These are phyloP conservation scores for Axinella damicornis DNA, from an alignment of 37 sponge, comb jelly and placozoan species.

Conservation along the genomic window DNA sequence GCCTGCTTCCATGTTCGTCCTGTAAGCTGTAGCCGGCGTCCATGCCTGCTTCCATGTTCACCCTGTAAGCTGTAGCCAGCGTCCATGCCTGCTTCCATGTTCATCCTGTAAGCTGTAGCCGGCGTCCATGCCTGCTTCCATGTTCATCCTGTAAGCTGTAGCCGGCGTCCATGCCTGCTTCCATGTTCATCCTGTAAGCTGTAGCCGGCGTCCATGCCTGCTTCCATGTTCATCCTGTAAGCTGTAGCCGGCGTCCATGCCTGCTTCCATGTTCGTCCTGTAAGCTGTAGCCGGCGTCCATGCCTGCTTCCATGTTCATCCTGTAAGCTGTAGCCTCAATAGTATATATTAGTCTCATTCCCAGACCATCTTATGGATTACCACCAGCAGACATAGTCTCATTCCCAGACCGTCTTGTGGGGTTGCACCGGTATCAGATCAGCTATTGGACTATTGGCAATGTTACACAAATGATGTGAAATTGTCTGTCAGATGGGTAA, in stretches of 20 bases:
- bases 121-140: slow-evolving; percentile 44
- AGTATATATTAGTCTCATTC: no score
- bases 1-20: slow-evolving; percentile 35
- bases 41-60: slow-evolving; percentile 49
- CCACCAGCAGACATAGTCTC: no score
- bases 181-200: no score
- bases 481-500: no score
- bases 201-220: background rate
- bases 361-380: no score
- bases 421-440: no score
- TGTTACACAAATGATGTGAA: no score
- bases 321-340: no score
- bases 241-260: slow-evolving; percentile 25
- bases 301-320: background rate
- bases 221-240: slow-evolving; percentile 2
- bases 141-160: slow-evolving; percentile 36
- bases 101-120: slow-evolving; percentile 29
- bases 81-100: slow-evolving; percentile 46
- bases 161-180: no score
- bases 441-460: no score
- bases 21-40: slow-evolving; percentile 22
- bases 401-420: no score
- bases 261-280: slow-evolving; percentile 33
- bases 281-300: no score
- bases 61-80: slow-evolving; percentile 19